Evolutionary conservation across 2,888 invertebrate species (phyloP).

Genomic region (Mythimna lalbum): DNA sequence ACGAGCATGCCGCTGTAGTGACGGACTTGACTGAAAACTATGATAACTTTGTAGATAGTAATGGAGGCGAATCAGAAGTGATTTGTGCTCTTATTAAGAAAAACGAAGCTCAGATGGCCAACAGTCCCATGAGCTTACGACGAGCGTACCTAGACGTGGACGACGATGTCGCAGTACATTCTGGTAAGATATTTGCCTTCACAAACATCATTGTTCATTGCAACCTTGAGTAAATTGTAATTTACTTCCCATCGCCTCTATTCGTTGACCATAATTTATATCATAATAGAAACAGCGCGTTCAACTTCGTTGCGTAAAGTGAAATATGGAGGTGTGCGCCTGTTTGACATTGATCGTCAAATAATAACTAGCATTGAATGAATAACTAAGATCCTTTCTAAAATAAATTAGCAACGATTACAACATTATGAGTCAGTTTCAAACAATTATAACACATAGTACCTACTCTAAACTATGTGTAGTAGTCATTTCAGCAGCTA

Average conservation of each 20-base stretch:
- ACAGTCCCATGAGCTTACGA: constrained; percentile 86
- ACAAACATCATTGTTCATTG: constrained; percentile 32
- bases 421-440: constrained; percentile 48
- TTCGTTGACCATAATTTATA: constrained; percentile 59
- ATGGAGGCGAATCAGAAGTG: constrained; percentile 85
- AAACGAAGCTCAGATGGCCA: constrained; percentile 84
- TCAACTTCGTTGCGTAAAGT: constrained; percentile 62
- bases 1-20: constrained; percentile 80
- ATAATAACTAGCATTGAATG: constrained; percentile 64
- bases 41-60: constrained; percentile 81
- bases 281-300: constrained; percentile 53
- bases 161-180: constrained; percentile 93
- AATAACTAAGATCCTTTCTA: constrained; percentile 67
- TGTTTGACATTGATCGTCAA: constrained; percentile 66
- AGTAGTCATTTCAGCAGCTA: background rate
- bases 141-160: constrained; percentile 91
- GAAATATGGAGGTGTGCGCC: constrained; percentile 64
- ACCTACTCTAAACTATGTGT: background rate
- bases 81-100: constrained; percentile 87
- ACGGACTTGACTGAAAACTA: constrained; percentile 84
- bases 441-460: constrained; percentile 15
- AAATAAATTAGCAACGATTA: constrained; percentile 55
- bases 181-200: constrained; percentile 89
- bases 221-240: constrained; percentile 58
- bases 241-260: constrained; percentile 58